These are phyloP conservation scores for Melanostoma mellinum DNA, from an alignment of 2,888 invertebrate genomes.

Conservation along the genomic window DNA sequence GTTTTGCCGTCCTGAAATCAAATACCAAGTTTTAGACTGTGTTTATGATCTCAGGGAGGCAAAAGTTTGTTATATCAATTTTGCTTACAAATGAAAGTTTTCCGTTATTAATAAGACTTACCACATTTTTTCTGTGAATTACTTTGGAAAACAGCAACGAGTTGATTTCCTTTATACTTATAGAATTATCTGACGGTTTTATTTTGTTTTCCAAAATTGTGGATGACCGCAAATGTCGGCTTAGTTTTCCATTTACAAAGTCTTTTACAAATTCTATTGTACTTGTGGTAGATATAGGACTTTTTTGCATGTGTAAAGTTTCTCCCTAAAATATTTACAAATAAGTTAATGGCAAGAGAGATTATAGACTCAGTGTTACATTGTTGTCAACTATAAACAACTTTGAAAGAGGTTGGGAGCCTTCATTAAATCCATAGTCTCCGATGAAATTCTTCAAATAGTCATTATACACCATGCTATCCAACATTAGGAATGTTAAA, in stretches of 20 bases:
- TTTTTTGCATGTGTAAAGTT: slow-evolving; percentile 44
- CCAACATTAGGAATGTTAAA: slow-evolving; percentile 59
- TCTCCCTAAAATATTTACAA: slow-evolving; percentile 37
- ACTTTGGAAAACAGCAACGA: slow-evolving; percentile 48
- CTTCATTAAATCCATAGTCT: slow-evolving; percentile 3
- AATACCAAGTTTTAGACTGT: no score
- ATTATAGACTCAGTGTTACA: slow-evolving; percentile 1
- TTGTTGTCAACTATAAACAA: slow-evolving; percentile 55
- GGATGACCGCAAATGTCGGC: slow-evolving; percentile 46
- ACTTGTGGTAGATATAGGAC: slow-evolving; percentile 27
- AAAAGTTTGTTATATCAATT: no score
- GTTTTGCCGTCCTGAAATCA: no score
- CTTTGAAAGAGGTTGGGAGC: slow-evolving; percentile 9
- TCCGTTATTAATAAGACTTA: slow-evolving; percentile 7
- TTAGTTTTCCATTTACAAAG: slow-evolving; percentile 48
- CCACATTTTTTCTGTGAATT: slow-evolving; percentile 29
- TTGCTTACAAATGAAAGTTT: neutral
- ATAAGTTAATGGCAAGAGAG: no score
- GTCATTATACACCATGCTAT: slow-evolving; percentile 33
- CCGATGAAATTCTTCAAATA: slow-evolving; percentile 52
- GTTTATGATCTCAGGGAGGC: no score
- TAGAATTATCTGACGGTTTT: neutral
- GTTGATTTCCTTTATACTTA: slow-evolving; percentile 46
- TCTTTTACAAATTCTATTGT: slow-evolving; percentile 48
- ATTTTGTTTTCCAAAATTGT: neutral